phyloP scores from a whole-genome alignment of 2,888 invertebrate genomes.

The Macrophya annulata region DNA sequence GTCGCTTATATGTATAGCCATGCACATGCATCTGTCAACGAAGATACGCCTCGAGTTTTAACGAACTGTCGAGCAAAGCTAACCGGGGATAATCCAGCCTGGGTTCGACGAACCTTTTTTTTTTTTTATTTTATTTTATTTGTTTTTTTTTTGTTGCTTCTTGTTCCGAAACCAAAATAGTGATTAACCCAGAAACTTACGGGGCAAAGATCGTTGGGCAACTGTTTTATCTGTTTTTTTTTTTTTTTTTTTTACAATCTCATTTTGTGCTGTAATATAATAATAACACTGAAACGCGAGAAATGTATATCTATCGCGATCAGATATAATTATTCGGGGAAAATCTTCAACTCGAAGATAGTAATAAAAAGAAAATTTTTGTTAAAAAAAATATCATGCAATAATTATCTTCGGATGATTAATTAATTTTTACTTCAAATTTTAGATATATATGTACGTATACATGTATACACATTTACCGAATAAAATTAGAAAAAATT shows the following conservation, averaged over 20 bases:
- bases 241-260: not conserved
- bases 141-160: not conserved
- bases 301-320: not conserved
- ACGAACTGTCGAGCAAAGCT: slow-evolving; percentile 48
- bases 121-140: not conserved
- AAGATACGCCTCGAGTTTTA: slow-evolving; percentile 48
- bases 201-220: not conserved
- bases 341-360: not conserved
- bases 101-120: slow-evolving; percentile 38
- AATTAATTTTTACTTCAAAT: too few relatives aligned
- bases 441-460: too few relatives aligned
- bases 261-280: not conserved
- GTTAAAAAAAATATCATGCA: too few relatives aligned
- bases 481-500: not conserved
- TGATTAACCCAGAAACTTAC: slow-evolving; percentile 44
- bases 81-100: slow-evolving; percentile 19
- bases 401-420: too few relatives aligned
- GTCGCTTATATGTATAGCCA: slow-evolving; percentile 16
- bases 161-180: slow-evolving; percentile 36
- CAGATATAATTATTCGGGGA: too few relatives aligned
- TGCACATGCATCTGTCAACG: slow-evolving; percentile 45
- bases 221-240: not conserved
- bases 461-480: not conserved
- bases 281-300: not conserved
- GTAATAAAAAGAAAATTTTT: not conserved